phyloP scores from a whole-genome alignment of 2,113 vertebrate species.

The Planiliza haematocheilus region DNA sequence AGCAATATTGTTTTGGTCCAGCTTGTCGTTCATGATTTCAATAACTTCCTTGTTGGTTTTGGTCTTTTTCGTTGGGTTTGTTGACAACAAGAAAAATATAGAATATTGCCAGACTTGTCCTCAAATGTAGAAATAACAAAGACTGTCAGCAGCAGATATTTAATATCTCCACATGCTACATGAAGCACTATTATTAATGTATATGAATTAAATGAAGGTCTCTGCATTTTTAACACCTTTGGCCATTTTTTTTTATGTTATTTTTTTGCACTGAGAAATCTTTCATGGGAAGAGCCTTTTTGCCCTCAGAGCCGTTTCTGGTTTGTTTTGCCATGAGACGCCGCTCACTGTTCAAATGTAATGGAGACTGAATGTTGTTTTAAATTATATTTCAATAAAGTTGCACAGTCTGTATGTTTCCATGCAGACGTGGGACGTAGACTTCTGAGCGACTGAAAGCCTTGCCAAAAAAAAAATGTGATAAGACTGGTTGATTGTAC shows the following conservation, averaged over 20 bases:
- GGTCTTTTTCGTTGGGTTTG: slow-evolving; percentile 13
- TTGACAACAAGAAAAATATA: slow-evolving; percentile 19
- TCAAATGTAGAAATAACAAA: slow-evolving; percentile 3
- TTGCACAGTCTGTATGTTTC: slow-evolving; percentile 63
- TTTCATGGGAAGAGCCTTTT: slow-evolving; percentile 18
- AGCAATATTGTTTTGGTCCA: too few species aligned
- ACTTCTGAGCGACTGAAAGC: slow-evolving; percentile 51
- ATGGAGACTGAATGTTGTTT: slow-evolving; percentile 52
- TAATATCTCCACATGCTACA: slow-evolving; percentile 33
- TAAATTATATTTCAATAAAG: slow-evolving; percentile 44
- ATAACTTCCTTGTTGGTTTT: background rate
- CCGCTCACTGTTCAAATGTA: slow-evolving; percentile 51
- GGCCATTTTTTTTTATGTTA: slow-evolving; percentile 42
- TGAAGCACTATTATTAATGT: slow-evolving; percentile 49
- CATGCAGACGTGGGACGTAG: slow-evolving; percentile 45
- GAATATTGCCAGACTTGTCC: slow-evolving; percentile 9
- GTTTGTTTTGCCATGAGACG: too few species aligned
- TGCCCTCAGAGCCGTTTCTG: slow-evolving; percentile 13
- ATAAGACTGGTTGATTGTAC: slow-evolving; percentile 80
- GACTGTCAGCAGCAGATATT: slow-evolving; percentile 25
- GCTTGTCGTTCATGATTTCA: background rate
- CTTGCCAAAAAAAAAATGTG: slow-evolving; percentile 75
- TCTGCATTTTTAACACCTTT: slow-evolving; percentile 43
- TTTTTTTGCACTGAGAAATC: slow-evolving; percentile 73
- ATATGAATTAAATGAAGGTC: slow-evolving; percentile 18